Percentiles rank a stretch among this genome's conserved stretches.
Conservation (phyloP, 2,888 invertebrate genomes). For the Lasioglossum vierecki region DNA sequence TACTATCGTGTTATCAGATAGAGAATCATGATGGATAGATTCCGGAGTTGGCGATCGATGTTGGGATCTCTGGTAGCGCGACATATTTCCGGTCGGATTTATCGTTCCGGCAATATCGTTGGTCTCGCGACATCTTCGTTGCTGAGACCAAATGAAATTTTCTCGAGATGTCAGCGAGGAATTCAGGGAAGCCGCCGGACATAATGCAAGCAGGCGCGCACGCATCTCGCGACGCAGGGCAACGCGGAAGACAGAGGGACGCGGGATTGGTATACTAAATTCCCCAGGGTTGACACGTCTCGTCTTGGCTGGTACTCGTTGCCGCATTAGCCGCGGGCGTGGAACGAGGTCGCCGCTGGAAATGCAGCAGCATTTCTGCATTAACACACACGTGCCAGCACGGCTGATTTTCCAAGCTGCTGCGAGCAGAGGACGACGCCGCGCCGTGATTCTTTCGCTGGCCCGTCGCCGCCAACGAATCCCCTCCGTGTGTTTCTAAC, state of each 20-base stretch:
- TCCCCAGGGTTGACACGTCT: slow-evolving; percentile 46
- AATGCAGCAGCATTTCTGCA: slow-evolving; percentile 68
- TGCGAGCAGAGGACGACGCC: slow-evolving; percentile 27
- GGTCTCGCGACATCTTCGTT: neutral
- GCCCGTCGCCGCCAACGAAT: neutral
- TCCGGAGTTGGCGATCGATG: neutral
- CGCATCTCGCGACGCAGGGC: neutral
- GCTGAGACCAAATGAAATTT: neutral
- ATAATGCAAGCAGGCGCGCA: slow-evolving; percentile 5
- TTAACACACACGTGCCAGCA: slow-evolving; percentile 47
- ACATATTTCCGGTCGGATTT: neutral
- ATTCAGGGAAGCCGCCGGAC: neutral
- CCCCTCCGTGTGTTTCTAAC: neutral
- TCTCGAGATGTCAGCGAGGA: neutral
- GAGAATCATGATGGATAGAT: slow-evolving; percentile 19
- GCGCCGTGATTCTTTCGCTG: slow-evolving; percentile 15
- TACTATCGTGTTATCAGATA: slow-evolving; percentile 10
- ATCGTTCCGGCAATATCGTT: neutral
- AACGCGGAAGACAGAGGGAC: slow-evolving; percentile 12
- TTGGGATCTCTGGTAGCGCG: neutral
- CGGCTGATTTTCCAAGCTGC: neutral
- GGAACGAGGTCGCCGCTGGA: slow-evolving; percentile 36
- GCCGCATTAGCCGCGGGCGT: slow-evolving; percentile 53
- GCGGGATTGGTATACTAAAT: slow-evolving; percentile 47
- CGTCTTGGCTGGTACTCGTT: slow-evolving; percentile 44